phyloP scores from a whole-genome alignment of 2,888 invertebrate species.

The Caradrina clavipalpis region DNA sequence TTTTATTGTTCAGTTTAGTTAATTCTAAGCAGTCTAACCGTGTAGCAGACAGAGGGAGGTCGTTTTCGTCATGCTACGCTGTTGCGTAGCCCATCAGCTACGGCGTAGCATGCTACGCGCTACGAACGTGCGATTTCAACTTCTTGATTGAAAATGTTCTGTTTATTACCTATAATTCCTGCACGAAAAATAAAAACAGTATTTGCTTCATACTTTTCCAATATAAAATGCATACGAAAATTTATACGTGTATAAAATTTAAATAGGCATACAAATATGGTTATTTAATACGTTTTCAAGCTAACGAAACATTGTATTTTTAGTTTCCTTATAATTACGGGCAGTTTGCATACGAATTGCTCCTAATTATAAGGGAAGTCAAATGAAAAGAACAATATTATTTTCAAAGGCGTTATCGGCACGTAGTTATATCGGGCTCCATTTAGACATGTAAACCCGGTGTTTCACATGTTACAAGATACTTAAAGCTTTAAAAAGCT shows the following conservation, averaged over 20 bases:
- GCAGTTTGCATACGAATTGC: slow-evolving; percentile 22
- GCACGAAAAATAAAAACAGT: slow-evolving; percentile 23
- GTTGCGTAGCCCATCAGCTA: slow-evolving; percentile 25
- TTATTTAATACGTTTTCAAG: slow-evolving; percentile 19
- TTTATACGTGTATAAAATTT: slow-evolving; percentile 44
- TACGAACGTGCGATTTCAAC: neutral
- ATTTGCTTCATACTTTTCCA: slow-evolving; percentile 33
- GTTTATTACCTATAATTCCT: slow-evolving; percentile 7
- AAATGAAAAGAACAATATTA: slow-evolving; percentile 13
- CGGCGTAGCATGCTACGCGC: slow-evolving; percentile 32
- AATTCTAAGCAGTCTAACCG: neutral
- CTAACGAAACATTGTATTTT: slow-evolving; percentile 23
- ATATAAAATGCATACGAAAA: slow-evolving; percentile 44
- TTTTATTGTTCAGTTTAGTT: neutral
- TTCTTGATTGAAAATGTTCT: neutral
- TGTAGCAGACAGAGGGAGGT: neutral
- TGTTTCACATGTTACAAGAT: slow-evolving; percentile 66
- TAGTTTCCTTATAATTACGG: slow-evolving; percentile 22
- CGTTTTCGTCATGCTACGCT: neutral
- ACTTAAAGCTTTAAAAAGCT: slow-evolving; percentile 65
- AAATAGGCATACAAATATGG: slow-evolving; percentile 29
- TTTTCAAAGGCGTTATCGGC: slow-evolving; percentile 23
- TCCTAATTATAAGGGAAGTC: slow-evolving; percentile 1
- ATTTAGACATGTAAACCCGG: slow-evolving; percentile 41
- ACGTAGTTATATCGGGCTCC: slow-evolving; percentile 27